Base-by-base conservation (phyloP, 2,888 invertebrate species). In the Ferrisia virgata region DNA sequence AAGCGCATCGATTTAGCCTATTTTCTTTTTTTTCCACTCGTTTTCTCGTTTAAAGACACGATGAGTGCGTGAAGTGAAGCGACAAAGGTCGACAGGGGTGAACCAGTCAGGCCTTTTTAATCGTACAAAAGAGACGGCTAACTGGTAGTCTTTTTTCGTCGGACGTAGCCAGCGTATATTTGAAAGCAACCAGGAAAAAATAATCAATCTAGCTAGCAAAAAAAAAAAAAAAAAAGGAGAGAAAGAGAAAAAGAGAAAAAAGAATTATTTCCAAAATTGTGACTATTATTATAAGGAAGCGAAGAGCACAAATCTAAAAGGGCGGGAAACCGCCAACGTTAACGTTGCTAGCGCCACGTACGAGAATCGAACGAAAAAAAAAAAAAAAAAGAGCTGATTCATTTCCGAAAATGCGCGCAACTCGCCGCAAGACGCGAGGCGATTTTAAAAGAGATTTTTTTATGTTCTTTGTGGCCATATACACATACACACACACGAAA, bases 251-350 rank as follows among this genome's bases (percentile, higher is more conserved):
- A 43, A n/a, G n/a, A 11, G 47, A 47, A 13, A 64, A 25, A 69
- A 69, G 69, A 69, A 69, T 69, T 69, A 69, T 69, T 76, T 76
- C 36, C 72, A 31, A 76, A 76, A 76, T 76, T 36, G 72, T 36
- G 36, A 76, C 72, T 76, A 36, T 76, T 76, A 76, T 76, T 76
- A n/a, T n/a, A 76, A 36, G 72, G 36, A 36, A 76, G 72, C 72
- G 72, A 64, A 22, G 5, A 28, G 72, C 36, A 76, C 72, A 76
- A 76, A 76, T 36, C 72, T 76, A 15, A 28, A n/a, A 15, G 28
- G 13, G 3, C n/a, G 58, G 25, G 2, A 9, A 58, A 69, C 13
- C 18, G 13, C 64, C 64, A 31, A 28, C n/a, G n/a, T n/a, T n/a
- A n/a, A n/a, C n/a, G n/a, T n/a, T n/a, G n/a, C n/a, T n/a, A n/a